Evolutionary conservation across 2,888 invertebrate species (phyloP), one percentile per base, ranked within the genome.

Genomic region (Cenopis cana): DNA sequence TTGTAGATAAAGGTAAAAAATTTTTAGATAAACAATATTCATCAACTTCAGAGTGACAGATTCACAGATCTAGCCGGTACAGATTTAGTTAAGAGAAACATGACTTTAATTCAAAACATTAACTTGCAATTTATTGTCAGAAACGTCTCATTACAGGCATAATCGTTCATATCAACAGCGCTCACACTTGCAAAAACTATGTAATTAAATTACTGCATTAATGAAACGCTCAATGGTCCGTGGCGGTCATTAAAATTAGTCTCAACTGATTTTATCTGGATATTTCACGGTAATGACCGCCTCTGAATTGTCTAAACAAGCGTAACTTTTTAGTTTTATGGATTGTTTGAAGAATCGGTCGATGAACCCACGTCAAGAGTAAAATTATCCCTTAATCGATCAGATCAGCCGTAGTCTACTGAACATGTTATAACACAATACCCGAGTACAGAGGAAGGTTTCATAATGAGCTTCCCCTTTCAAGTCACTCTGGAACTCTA

Each of bases 71-170:
- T n/a, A n/a, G n/a, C n/a, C 33, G 6, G 33, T 33, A 5, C 2
- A 33, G 8, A 8, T 6, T 33, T 33, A 33, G 33, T 33, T 33
- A 33, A 12, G 4, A 38, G n/a, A 59, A 20, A 9, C 20, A 18
- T 29, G 10, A 41, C 10, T 11, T 60, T 14, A 46, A 24, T 60
- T 50, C 17, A 5, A 20, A 54, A 24, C 20, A 36, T 33, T 18
- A 36, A 62, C 62, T 9, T 9, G 11, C 9, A 14, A 18, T 33
- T 12, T 17, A 20, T 36, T 12, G 38, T 64, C 52, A 54, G 14
- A 64, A 62, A 33, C 52, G 62, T 52, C 62, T 38, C 62, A 64
- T 64, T 64, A 64, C 50, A 18, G 62, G 52, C 52, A 55, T 54
- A 18, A 64, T 36, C 62, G 62, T 49, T 36, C 33, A 52, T 52